These are phyloP conservation scores for Oreochromis niloticus DNA, from an alignment of 2,113 vertebrate genomes.

Conservation along the genomic window DNA sequence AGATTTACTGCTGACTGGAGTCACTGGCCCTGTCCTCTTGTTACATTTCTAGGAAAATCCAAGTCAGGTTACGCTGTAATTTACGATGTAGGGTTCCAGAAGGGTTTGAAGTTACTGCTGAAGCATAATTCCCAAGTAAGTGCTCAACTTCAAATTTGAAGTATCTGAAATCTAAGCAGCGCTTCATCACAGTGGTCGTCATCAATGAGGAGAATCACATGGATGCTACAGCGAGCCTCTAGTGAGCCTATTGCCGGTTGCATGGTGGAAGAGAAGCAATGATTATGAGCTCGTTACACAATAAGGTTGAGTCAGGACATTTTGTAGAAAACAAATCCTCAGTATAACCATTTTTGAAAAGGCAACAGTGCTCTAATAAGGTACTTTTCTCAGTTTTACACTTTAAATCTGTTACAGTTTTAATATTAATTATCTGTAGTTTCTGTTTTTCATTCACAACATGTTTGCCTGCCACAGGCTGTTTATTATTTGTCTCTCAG, in stretches of 20 bases:
- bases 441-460: background rate
- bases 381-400: background rate
- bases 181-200: background rate
- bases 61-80: background rate
- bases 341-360: background rate
- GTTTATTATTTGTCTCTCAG: background rate
- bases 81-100: background rate
- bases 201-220: background rate
- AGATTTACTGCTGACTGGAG: background rate
- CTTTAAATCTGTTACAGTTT: background rate
- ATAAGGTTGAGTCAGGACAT: background rate
- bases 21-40: background rate
- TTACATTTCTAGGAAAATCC: background rate
- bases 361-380: background rate
- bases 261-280: background rate
- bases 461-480: background rate
- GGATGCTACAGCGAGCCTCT: background rate
- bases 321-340: background rate
- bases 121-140: background rate
- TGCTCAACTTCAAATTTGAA: background rate
- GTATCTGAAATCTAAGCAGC: background rate
- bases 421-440: background rate
- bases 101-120: background rate
- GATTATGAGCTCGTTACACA: background rate
- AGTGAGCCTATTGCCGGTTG: background rate